phyloP scores from a whole-genome alignment of 2,797 vertebrate species.

The Pelodytes ibericus region DNA sequence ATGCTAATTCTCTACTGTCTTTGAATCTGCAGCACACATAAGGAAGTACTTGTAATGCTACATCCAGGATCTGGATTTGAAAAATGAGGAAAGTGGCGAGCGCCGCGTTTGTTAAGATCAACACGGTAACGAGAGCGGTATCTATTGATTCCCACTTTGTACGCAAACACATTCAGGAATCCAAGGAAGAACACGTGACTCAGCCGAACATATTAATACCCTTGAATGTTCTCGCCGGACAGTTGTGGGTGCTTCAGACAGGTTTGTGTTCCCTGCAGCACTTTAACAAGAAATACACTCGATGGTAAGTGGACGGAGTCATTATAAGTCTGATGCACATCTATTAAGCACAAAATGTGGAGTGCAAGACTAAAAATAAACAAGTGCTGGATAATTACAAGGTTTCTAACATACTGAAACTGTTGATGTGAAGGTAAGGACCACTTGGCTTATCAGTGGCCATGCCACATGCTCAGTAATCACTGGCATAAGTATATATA shows the following conservation, averaged over 20 bases:
- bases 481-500: no score
- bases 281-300: constrained; percentile 3
- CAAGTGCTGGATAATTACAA: not conserved
- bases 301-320: constrained; percentile 1
- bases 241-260: not conserved
- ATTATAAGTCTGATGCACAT: not conserved
- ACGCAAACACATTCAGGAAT: constrained; percentile 25
- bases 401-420: not conserved
- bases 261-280: not conserved
- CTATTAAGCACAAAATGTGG: not conserved
- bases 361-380: not conserved
- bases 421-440: not conserved
- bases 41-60: not conserved
- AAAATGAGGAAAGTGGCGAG: not conserved
- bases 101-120: constrained; percentile 14
- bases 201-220: constrained; percentile 22
- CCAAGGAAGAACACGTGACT: constrained; percentile 8
- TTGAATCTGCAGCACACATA: no score
- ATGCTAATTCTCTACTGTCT: no score
- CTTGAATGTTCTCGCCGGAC: not conserved
- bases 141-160: constrained; percentile 42
- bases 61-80: not conserved
- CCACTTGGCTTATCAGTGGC: not conserved
- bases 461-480: no score
- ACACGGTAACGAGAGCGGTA: constrained; percentile 9